Conservation (phyloP, 2,797 vertebrate genomes). For the Sebastes matsubarae region DNA sequence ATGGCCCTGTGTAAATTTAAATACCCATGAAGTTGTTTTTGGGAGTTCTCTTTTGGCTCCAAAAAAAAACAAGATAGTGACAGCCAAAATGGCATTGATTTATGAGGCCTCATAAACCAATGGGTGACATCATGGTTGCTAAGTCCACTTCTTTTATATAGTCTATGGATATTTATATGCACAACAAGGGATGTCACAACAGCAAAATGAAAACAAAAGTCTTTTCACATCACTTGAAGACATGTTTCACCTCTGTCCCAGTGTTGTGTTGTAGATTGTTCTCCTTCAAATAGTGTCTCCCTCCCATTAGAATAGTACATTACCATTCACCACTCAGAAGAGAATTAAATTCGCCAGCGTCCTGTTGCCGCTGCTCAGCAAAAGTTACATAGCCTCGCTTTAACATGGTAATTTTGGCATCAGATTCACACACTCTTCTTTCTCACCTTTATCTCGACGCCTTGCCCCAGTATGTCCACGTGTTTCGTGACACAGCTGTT, state of each 20-base stretch:
- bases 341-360: too few relatives aligned
- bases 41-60: too few relatives aligned
- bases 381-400: too few relatives aligned
- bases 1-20: neutral
- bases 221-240: neutral
- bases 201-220: neutral
- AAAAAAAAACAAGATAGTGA: too few relatives aligned
- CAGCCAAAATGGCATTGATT: too few relatives aligned
- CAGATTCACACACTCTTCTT: neutral
- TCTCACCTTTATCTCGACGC: slow-evolving; percentile 88
- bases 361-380: too few relatives aligned
- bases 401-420: neutral
- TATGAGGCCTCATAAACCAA: too few relatives aligned
- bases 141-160: too few relatives aligned
- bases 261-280: neutral
- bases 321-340: too few relatives aligned
- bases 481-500: slow-evolving; percentile 80
- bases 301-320: too few relatives aligned
- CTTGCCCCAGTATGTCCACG: slow-evolving; percentile 86
- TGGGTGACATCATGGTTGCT: too few relatives aligned
- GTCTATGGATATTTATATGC: neutral
- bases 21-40: neutral
- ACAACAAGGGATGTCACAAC: neutral
- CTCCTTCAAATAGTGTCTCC: neutral
- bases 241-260: neutral